These are phyloP conservation scores for Clupea harengus DNA, from an alignment of 2,113 vertebrate genomes.

Conservation along the genomic window DNA sequence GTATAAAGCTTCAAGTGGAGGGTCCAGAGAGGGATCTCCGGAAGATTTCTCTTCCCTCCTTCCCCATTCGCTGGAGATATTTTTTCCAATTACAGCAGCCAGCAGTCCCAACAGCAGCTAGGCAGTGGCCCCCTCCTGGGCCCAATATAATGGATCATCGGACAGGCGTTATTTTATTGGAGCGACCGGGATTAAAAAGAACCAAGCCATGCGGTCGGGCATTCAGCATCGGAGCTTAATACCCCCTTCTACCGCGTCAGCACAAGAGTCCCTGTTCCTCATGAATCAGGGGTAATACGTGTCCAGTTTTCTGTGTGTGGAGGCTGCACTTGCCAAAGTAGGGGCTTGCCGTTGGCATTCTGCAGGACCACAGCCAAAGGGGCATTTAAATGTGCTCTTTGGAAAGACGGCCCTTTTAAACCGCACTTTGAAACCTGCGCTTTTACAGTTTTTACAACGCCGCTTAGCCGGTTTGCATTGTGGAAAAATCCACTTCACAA, in stretches of 20 bases:
- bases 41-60: neutral
- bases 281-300: neutral
- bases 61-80: neutral
- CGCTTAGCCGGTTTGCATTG: neutral
- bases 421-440: neutral
- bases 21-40: neutral
- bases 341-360: neutral
- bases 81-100: neutral
- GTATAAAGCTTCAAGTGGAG: neutral
- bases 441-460: slow-evolving; percentile 10
- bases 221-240: neutral
- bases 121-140: neutral
- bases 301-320: neutral
- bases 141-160: neutral
- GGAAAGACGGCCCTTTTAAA: neutral
- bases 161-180: slow-evolving; percentile 1
- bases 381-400: neutral
- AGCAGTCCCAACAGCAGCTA: neutral
- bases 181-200: neutral
- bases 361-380: neutral
- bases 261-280: neutral
- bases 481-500: neutral
- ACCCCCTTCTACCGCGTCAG: neutral
- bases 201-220: neutral
- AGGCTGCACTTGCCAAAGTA: neutral